These are phyloP conservation scores for Euphydryas editha DNA, from an alignment of 2,888 invertebrate genomes.

Conservation along the genomic window DNA sequence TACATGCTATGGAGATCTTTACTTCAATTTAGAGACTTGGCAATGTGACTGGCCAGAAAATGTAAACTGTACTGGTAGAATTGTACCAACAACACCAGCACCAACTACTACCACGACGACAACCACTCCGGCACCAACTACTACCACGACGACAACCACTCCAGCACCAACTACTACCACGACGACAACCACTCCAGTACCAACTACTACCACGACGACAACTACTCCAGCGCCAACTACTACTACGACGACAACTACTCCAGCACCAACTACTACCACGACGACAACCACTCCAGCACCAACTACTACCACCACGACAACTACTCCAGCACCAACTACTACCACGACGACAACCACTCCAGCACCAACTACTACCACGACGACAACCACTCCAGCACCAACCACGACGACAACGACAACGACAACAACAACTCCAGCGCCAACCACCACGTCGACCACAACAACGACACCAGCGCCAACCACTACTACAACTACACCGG, in stretches of 20 bases:
- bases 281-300: slow-evolving; percentile 18
- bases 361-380: slow-evolving; percentile 18
- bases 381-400: slow-evolving; percentile 35
- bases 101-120: slow-evolving; percentile 12
- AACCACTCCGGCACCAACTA: slow-evolving; percentile 16
- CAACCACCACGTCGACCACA: slow-evolving; percentile 33
- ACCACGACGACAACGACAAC: slow-evolving; percentile 32
- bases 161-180: slow-evolving; percentile 11
- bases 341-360: slow-evolving; percentile 20
- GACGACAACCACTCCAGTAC: slow-evolving; percentile 17
- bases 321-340: slow-evolving; percentile 12
- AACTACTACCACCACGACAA: slow-evolving; percentile 1
- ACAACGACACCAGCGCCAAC: slow-evolving; percentile 23
- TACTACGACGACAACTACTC: slow-evolving; percentile 44
- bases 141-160: slow-evolving; percentile 10
- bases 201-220: slow-evolving; percentile 58
- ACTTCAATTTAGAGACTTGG: slow-evolving; percentile 80
- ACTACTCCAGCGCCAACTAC: slow-evolving; percentile 56
- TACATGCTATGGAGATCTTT: slow-evolving; percentile 80
- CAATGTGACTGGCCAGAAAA: slow-evolving; percentile 85
- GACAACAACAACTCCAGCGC: not conserved
- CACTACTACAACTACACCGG: slow-evolving; percentile 9
- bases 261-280: slow-evolving; percentile 2
- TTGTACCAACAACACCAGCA: slow-evolving; percentile 48
- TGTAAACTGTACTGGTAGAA: slow-evolving; percentile 82